Evolutionary conservation across 2,113 vertebrate genomes (phyloP), one percentile per base, ranked within the genome.

Genomic region (Antechinus flavipes): DNA sequence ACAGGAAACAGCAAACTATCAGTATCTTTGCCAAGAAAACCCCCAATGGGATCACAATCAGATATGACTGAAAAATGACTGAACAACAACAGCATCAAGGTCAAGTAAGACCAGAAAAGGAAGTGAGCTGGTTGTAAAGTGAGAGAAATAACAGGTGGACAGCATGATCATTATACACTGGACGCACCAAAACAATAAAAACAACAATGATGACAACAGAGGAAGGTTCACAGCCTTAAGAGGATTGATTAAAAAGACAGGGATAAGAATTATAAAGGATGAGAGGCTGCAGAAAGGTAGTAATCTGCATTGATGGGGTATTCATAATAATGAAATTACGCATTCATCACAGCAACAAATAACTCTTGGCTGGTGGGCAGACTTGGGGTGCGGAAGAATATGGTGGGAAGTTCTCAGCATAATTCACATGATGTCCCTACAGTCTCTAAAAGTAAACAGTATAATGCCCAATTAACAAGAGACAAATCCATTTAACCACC

Each of bases 401-500:
- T 7, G 68, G 42, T 84, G 68, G 16, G n/a, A 84, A 84, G n/a
- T 84, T 4, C 9, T 94, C 50, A 23, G 90, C 84, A n/a, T 11
- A 11, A 90, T 49, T n/a, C 58, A 55, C 25, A 0, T 7, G 19
- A 53, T 47, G 27, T 54, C 90, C 76, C 61, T 52, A 42, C 19
- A 54, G 76, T 54, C 91, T 94, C 92, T 35, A n/a, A 68, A 91
- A 92, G 84, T 55, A 68, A 94, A 54, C 47, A 46, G 19, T 49
- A 90, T 26, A 8, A 50, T 54, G 90, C 68, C 52, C 49, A 10
- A 46, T 46, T 54, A 95, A 54, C 90, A 91, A 61, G 89, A 95
- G 68, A 42, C 56, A 93, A 95, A 91, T 46, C 52, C 94, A 90
- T 58, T 8, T 93, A 89, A n/a, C 47, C n/a, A 27, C 90, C 91